Percentiles rank a stretch among this genome's conserved stretches.
These are phyloP conservation scores for Homarus americanus DNA, from an alignment of 1,140 invertebrate species.

Conservation along the genomic window DNA sequence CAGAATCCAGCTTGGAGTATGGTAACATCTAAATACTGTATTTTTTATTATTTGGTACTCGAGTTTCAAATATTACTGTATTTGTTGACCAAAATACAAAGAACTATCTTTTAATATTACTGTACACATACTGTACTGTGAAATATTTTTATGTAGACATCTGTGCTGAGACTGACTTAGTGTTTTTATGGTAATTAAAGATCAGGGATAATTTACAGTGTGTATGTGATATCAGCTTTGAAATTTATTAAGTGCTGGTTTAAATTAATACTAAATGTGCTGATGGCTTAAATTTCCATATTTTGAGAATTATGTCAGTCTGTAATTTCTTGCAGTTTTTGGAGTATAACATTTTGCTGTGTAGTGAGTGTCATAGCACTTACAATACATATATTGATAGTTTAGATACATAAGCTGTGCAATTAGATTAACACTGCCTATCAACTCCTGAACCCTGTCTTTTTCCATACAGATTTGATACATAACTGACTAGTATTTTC, in stretches of 20 bases:
- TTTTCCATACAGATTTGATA: not conserved
- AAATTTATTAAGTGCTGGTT: not conserved
- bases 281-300: not conserved
- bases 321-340: not conserved
- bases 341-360: not conserved
- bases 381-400: not conserved
- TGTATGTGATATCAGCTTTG: not conserved
- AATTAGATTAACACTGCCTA: not conserved
- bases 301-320: not conserved
- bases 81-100: not conserved
- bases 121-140: no score
- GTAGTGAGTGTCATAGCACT: no score
- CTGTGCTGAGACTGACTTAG: not conserved
- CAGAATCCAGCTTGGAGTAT: constrained; percentile 74
- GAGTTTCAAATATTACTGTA: not conserved
- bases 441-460: constrained; percentile 55
- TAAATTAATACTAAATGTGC: not conserved
- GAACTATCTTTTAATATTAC: not conserved
- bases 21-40: constrained; percentile 69
- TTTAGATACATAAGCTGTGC: not conserved
- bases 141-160: no score
- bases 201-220: not conserved
- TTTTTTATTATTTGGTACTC: not conserved
- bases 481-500: not conserved
- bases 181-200: not conserved